These are phyloP conservation scores for Trididemnum miniatum DNA, from an alignment of 23 tunicate species.

Conservation along the genomic window DNA sequence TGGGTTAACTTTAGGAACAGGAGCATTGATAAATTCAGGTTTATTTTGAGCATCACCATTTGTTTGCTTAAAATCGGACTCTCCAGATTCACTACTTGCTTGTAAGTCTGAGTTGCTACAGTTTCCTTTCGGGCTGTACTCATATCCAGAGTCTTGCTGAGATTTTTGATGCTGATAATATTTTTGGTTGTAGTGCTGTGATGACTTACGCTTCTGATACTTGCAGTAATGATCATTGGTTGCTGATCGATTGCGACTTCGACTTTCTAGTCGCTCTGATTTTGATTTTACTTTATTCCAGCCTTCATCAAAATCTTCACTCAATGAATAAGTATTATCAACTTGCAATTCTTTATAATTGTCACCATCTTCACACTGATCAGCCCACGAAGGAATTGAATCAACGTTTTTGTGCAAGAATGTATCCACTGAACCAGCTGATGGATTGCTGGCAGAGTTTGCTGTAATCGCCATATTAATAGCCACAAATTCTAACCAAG, in stretches of 20 bases:
- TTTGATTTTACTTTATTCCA: conserved; percentile 77
- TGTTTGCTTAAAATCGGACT: conserved; percentile 38
- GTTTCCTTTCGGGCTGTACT: not conserved
- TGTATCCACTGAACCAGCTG: not conserved
- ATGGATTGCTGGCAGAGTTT: not conserved
- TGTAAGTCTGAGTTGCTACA: conserved; percentile 9
- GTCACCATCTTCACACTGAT: conserved; percentile 5
- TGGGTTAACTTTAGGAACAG: conserved; percentile 85
- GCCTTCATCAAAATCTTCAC: conserved; percentile 42
- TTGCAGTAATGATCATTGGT: not conserved
- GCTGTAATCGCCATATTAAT: not conserved
- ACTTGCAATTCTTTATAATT: not conserved
- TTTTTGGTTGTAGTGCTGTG: not conserved
- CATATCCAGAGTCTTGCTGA: not conserved
- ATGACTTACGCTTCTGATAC: not conserved
- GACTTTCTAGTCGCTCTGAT: conserved; percentile 33
- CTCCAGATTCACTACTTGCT: conserved; percentile 52
- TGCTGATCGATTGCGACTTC: not conserved
- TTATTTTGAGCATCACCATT: conserved; percentile 25
- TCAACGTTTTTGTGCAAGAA: not conserved
- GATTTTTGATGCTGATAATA: not conserved
- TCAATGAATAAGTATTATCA: not conserved
- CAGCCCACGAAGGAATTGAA: conserved; percentile 9
- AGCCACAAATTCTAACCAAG: too few species aligned
- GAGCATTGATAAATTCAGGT: conserved; percentile 82